phyloP scores from a whole-genome alignment of 2,888 invertebrate species.

The Eupithecia pulchellata region DNA sequence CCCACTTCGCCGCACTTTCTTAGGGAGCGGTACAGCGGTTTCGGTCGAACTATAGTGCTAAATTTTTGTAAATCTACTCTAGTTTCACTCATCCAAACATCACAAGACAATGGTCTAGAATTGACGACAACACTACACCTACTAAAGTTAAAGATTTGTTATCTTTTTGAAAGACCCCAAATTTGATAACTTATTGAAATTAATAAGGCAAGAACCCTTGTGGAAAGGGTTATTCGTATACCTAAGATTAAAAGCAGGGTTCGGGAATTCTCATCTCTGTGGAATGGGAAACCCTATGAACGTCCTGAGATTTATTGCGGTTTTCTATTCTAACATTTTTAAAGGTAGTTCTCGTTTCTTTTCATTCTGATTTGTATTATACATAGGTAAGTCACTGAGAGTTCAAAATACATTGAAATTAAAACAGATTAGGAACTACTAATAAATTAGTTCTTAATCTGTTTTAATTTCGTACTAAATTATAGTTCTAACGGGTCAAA shows the following conservation, averaged over 20 bases:
- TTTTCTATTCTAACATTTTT: not conserved
- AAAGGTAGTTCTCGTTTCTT: not conserved
- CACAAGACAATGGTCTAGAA: slow-evolving; percentile 1
- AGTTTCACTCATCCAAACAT: not conserved
- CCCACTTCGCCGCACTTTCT: too few relatives aligned
- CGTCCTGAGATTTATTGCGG: not conserved
- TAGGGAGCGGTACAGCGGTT: too few relatives aligned
- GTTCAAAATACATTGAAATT: too few relatives aligned
- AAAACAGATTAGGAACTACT: too few relatives aligned
- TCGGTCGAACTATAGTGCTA: too few relatives aligned
- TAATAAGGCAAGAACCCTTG: not conserved
- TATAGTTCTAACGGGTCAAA: not conserved
- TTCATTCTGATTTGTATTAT: not conserved
- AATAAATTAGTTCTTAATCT: too few relatives aligned
- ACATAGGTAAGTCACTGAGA: too few relatives aligned
- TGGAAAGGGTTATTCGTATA: not conserved
- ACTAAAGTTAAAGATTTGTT: not conserved
- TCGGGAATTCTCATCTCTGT: not conserved
- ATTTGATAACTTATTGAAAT: too few relatives aligned
- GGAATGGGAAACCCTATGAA: not conserved
- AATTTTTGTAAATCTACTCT: not conserved
- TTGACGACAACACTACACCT: not conserved
- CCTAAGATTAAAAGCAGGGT: not conserved
- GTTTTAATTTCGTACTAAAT: too few relatives aligned
- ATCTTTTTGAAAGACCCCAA: not conserved